A percentile compares a stretch with the other conserved stretches of the same genome.
These are phyloP conservation scores for Agonopterix subpropinquella DNA, from an alignment of 2,888 invertebrate species.

Conservation along the genomic window DNA sequence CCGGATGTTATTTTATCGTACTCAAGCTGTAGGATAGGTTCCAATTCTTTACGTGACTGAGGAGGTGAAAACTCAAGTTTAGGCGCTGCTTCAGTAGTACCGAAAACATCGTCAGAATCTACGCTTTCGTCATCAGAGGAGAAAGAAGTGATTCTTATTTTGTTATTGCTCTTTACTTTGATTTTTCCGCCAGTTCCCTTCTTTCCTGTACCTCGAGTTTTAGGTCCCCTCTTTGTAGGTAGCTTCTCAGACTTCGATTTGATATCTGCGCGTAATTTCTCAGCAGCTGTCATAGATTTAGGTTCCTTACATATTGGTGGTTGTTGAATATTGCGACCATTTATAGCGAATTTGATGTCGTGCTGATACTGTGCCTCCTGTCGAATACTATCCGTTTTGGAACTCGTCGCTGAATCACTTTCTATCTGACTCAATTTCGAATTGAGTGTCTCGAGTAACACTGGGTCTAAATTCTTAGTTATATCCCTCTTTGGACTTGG, in stretches of 20 bases:
- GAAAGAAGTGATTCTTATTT: constrained; percentile 84
- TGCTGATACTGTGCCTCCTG: constrained; percentile 73
- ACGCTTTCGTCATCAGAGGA: constrained; percentile 86
- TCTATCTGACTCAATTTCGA: constrained; percentile 85
- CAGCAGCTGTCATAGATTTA: constrained; percentile 62
- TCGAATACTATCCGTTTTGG: constrained; percentile 81
- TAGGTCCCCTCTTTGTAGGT: constrained; percentile 78
- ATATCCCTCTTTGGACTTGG: constrained; percentile 84
- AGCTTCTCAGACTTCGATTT: constrained; percentile 77
- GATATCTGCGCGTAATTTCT: constrained; percentile 69
- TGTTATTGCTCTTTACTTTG: constrained; percentile 79
- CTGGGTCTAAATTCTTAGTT: constrained; percentile 80
- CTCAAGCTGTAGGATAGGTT: constrained; percentile 82
- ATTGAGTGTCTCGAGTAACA: constrained; percentile 80
- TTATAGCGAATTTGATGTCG: constrained; percentile 71
- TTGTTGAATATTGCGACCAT: constrained; percentile 58
- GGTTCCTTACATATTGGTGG: constrained; percentile 59
- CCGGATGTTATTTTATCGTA: constrained; percentile 81
- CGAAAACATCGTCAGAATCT: constrained; percentile 86
- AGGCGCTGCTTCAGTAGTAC: constrained; percentile 84
- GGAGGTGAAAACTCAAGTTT: constrained; percentile 85
- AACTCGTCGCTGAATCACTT: constrained; percentile 85
- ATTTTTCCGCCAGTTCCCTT: constrained; percentile 74
- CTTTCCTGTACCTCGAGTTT: constrained; percentile 77
- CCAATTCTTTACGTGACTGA: constrained; percentile 84